Conservation (phyloP, 2,113 vertebrate species). For the Nothocercus nigrocapillus region DNA sequence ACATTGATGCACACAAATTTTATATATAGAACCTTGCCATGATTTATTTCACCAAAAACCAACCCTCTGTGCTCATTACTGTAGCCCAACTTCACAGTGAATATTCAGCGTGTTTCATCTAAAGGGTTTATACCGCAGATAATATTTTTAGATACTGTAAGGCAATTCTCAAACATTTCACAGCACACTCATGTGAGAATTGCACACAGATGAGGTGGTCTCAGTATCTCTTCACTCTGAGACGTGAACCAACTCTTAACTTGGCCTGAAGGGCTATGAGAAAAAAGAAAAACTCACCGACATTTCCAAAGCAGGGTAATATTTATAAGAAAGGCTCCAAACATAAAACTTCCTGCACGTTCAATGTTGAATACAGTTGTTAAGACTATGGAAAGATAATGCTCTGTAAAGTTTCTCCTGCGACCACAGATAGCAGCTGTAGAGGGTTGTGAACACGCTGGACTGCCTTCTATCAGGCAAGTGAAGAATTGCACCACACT, state of each 20-base stretch:
- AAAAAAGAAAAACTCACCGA: background rate
- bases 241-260: background rate
- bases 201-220: background rate
- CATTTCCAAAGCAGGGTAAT: background rate
- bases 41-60: background rate
- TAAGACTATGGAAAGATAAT: background rate
- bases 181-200: background rate
- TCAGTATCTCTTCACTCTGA: background rate
- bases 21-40: background rate
- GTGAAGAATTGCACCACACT: background rate
- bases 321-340: background rate
- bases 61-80: background rate
- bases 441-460: background rate
- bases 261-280: background rate
- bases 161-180: background rate
- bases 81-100: background rate
- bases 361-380: background rate
- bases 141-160: background rate
- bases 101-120: background rate
- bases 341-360: fast-evolving
- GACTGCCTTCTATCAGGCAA: background rate
- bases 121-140: background rate
- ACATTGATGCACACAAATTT: background rate
- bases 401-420: background rate
- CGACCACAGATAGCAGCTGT: background rate